A percentile compares a stretch with the other conserved stretches of the same genome.
phyloP scores from a whole-genome alignment of 2,797 vertebrate species.

The Eulemur coronatus region DNA sequence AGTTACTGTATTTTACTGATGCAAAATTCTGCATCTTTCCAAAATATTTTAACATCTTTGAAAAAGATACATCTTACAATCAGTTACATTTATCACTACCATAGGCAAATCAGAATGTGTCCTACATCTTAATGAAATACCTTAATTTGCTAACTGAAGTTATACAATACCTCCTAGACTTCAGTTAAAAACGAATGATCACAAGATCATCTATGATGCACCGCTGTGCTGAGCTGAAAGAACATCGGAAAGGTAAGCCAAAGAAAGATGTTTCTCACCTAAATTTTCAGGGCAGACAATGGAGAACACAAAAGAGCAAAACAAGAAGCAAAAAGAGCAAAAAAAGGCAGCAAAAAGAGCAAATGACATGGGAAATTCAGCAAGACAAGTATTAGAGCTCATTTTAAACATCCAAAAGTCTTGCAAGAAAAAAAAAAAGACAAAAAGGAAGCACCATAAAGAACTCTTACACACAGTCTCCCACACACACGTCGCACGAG shows the following conservation, averaged over 20 bases:
- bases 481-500: not conserved
- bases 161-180: not conserved
- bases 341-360: too few species aligned
- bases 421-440: not conserved
- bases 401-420: not conserved
- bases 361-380: not conserved
- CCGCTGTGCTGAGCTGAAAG: not conserved
- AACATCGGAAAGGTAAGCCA: not conserved
- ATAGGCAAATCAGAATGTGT: not conserved
- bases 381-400: not conserved
- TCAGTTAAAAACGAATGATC: not conserved
- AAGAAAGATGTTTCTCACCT: not conserved
- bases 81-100: not conserved
- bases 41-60: not conserved
- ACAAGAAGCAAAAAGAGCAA: not conserved
- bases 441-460: not conserved
- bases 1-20: not conserved
- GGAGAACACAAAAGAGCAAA: accelerated
- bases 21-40: not conserved
- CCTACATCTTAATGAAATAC: not conserved
- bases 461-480: not conserved
- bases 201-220: not conserved
- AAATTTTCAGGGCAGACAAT: not conserved
- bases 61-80: not conserved
- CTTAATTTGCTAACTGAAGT: not conserved